A percentile compares a stretch with the other conserved stretches of the same genome.
phyloP scores from a whole-genome alignment of 1,140 invertebrate species.

The Melipona quadrifasciata region DNA sequence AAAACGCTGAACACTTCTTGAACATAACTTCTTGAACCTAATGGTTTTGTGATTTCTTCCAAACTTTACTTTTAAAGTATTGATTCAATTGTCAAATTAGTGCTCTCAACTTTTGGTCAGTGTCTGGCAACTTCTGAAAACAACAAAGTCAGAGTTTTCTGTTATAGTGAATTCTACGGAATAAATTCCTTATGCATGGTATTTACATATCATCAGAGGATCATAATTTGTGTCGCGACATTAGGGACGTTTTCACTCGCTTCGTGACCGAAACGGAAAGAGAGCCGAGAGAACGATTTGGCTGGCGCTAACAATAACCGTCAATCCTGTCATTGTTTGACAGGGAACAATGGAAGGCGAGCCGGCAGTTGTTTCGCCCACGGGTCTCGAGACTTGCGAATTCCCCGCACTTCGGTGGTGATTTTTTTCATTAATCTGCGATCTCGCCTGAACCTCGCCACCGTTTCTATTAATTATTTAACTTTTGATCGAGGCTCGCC shows the following conservation, averaged over 20 bases:
- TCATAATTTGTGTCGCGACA: background rate
- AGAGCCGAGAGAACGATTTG: background rate
- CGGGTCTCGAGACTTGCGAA: background rate
- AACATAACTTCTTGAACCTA: too few relatives aligned
- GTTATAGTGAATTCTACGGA: too few relatives aligned
- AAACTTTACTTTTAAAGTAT: background rate
- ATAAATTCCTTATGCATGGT: too few relatives aligned
- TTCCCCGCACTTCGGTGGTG: background rate
- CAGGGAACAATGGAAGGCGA: constrained; percentile 4
- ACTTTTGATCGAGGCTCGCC: constrained; percentile 41
- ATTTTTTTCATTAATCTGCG: constrained; percentile 26
- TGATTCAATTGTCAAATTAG: background rate
- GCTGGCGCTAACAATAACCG: constrained; percentile 16
- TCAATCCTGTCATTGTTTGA: constrained; percentile 2
- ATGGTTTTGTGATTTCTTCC: background rate
- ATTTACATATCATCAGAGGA: background rate
- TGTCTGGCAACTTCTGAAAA: background rate
- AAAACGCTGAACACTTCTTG: background rate
- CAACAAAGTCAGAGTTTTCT: too few relatives aligned
- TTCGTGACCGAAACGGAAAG: background rate
- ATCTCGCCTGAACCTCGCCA: constrained; percentile 16
- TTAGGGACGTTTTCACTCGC: background rate
- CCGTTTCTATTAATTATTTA: constrained; percentile 44
- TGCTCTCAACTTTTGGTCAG: too few relatives aligned
- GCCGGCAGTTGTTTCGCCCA: background rate